These are phyloP conservation scores for Leptura quadrifasciata DNA, from an alignment of 2,888 invertebrate species.

Conservation along the genomic window DNA sequence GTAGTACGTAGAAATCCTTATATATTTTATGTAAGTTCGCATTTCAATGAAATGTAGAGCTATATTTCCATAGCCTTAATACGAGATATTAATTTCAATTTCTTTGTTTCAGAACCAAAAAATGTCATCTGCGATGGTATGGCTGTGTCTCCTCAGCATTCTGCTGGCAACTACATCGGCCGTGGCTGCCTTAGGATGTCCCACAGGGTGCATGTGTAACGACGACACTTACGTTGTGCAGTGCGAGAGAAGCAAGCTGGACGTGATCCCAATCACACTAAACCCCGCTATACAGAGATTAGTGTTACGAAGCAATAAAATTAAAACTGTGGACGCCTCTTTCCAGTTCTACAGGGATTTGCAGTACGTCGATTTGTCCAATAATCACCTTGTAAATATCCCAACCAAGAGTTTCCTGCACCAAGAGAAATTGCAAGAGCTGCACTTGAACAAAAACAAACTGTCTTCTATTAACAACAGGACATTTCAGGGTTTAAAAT, in stretches of 20 bases:
- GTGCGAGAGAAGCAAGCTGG: slow-evolving; percentile 90
- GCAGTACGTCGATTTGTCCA: slow-evolving; percentile 89
- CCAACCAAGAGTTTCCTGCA: slow-evolving; percentile 86
- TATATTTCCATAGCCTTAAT: too few species aligned
- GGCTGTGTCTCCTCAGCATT: slow-evolving; percentile 57
- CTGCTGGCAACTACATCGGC: slow-evolving; percentile 69
- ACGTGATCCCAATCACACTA: slow-evolving; percentile 92
- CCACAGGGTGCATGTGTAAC: slow-evolving; percentile 91
- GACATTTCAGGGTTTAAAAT: slow-evolving; percentile 87
- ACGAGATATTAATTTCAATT: slow-evolving; percentile 43
- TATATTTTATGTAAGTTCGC: too few species aligned
- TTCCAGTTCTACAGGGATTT: slow-evolving; percentile 92
- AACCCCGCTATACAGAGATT: slow-evolving; percentile 93
- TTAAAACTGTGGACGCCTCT: slow-evolving; percentile 91
- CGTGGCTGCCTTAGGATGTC: slow-evolving; percentile 83
- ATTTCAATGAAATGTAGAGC: too few species aligned
- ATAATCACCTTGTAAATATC: slow-evolving; percentile 89
- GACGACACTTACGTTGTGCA: slow-evolving; percentile 91
- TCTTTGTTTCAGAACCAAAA: slow-evolving; percentile 64
- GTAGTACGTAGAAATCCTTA: too few species aligned
- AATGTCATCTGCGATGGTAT: slow-evolving; percentile 43
- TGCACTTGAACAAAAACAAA: slow-evolving; percentile 90
- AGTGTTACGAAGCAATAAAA: slow-evolving; percentile 89
- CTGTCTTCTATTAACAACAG: slow-evolving; percentile 86
- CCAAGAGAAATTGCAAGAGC: slow-evolving; percentile 87